These are phyloP conservation scores for Papilio polytes DNA, from an alignment of 1,140 invertebrate genomes.

Conservation along the genomic window DNA sequence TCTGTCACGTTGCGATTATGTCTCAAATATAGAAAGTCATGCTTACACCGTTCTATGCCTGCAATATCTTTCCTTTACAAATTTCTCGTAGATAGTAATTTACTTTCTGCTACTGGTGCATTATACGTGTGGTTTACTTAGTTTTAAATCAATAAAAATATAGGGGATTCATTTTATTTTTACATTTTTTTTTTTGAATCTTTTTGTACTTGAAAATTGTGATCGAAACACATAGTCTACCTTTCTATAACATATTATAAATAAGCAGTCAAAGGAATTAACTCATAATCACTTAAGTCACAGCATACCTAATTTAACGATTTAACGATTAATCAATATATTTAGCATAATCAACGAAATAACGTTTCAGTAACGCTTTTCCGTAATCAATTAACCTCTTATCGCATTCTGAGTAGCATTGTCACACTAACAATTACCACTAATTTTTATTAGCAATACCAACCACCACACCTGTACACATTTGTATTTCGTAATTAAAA, in stretches of 20 bases:
- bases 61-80: not conserved
- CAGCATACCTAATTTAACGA: no score
- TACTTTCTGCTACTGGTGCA: not conserved
- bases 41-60: not conserved
- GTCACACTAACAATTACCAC: constrained; percentile 1
- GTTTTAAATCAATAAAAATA: no score
- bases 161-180: no score
- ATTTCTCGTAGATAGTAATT: not conserved
- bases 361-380: not conserved
- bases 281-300: no score
- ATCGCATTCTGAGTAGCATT: not conserved
- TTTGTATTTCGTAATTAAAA: constrained; percentile 16
- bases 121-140: not conserved
- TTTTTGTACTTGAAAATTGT: not conserved
- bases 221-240: not conserved
- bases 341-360: not conserved
- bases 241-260: not conserved
- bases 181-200: no score
- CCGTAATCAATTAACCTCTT: constrained; percentile 5
- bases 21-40: constrained; percentile 18
- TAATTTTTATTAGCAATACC: not conserved
- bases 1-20: not conserved
- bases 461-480: not conserved
- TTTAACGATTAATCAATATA: not conserved
- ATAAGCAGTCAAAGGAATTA: no score